Base-by-base conservation (phyloP, 2,888 invertebrate genomes). In the Craniophora ligustri region DNA sequence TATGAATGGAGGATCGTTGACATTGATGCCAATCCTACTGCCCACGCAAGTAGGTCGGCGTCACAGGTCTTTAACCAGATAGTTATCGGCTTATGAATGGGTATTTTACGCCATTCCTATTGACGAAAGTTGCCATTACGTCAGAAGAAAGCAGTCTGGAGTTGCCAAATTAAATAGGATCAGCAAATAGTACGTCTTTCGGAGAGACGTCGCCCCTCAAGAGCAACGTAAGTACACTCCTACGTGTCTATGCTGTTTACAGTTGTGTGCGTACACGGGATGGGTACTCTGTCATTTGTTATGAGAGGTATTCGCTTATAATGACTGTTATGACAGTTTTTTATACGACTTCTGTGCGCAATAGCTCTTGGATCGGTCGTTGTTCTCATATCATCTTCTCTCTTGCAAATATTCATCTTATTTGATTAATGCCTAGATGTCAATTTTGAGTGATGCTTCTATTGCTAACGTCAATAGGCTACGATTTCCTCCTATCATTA, bases 21-120 rank as follows among this genome's bases (percentile, higher is more conserved):
- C 47, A 54, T 67, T 64, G 42, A 73, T 76, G 81, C 74, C 79
- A 80, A 80, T 77, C 71, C 58, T 49, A 50, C 42, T 66, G 50
- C 79, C 79, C 70, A 79, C 78, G 56, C 62, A 56, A 67, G 69
- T 69, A 60, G 72, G 3, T 13, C 69, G 50, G 74, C 75, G 74
- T 78, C 76, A 77, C 68, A 67, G 72, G 73, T 66, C 67, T 76
- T 63, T 66, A 75, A 75, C 75, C 73, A 50, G 49, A 26, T 30
- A 49, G 40, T 38, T 58, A 60, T 56, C 39, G 46, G 11, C 31
- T 66, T 46, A 51, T 73, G 60, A 67, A 72, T 73, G 67, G 35
- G 39, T 36, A 62, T 57, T 63, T 50, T 44, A 62, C 60, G 44
- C 31, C 44, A 36, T 59, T 58, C 38, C 46, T 51, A 49, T 46